These are phyloP conservation scores for Melanostoma mellinum DNA, from an alignment of 2,888 invertebrate genomes.

Conservation along the genomic window DNA sequence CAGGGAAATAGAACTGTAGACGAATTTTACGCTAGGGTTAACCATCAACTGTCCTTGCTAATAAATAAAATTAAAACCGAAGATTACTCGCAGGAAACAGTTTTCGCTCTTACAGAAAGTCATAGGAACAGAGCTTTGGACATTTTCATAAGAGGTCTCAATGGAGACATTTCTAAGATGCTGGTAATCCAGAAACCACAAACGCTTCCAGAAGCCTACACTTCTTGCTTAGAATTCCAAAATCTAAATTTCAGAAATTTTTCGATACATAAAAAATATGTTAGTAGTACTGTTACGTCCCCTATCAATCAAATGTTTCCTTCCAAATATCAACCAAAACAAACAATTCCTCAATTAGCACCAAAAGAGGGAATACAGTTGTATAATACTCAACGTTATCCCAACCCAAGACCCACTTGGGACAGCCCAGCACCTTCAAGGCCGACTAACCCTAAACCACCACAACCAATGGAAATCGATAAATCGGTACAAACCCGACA, in stretches of 20 bases:
- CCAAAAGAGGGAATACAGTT: slow-evolving; percentile 14
- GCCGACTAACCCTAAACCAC: slow-evolving; percentile 31
- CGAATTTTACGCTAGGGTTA: slow-evolving; percentile 30
- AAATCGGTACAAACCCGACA: slow-evolving; percentile 31
- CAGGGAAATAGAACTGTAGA: slow-evolving; percentile 21
- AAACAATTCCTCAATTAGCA: background rate
- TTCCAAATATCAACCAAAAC: background rate
- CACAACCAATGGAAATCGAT: slow-evolving; percentile 32
- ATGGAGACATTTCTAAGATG: slow-evolving; percentile 46
- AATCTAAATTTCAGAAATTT: slow-evolving; percentile 35
- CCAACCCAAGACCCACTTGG: background rate
- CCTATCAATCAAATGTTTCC: slow-evolving; percentile 38
- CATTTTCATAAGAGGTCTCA: slow-evolving; percentile 47
- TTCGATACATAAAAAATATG: slow-evolving; percentile 13
- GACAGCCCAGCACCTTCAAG: background rate
- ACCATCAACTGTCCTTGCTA: slow-evolving; percentile 29
- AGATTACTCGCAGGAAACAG: slow-evolving; percentile 15
- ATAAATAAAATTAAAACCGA: slow-evolving; percentile 43
- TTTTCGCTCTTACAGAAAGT: slow-evolving; percentile 6
- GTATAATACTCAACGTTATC: slow-evolving; percentile 19
- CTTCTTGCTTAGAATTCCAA: slow-evolving; percentile 43
- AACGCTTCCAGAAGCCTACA: slow-evolving; percentile 53
- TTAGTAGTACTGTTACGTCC: slow-evolving; percentile 12
- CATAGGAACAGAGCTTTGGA: slow-evolving; percentile 43
- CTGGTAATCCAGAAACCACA: slow-evolving; percentile 47